Evolutionary conservation across 2,888 invertebrate species (phyloP).

Genomic region (Molorchus minor): DNA sequence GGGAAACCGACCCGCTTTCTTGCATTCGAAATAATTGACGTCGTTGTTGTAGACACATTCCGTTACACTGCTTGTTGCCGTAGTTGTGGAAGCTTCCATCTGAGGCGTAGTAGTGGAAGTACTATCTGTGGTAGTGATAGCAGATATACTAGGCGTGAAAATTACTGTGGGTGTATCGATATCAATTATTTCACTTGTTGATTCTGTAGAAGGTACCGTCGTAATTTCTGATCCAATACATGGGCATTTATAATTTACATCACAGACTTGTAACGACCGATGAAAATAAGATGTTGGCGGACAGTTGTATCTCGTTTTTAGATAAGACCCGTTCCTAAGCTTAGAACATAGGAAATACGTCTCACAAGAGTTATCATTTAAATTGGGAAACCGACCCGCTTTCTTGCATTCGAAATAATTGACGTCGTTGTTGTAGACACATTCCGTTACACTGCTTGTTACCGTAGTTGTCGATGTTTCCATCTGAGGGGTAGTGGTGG

Average conservation of each 20-base stretch:
- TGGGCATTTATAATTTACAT: slow-evolving; percentile 18
- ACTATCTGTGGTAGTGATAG: no score
- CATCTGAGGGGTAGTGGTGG: neutral
- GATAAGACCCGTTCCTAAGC: slow-evolving; percentile 48
- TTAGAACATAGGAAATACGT: slow-evolving; percentile 45
- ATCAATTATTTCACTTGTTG: slow-evolving; percentile 18
- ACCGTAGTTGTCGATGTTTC: slow-evolving; percentile 7
- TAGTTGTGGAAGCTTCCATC: no score
- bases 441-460: slow-evolving; percentile 12
- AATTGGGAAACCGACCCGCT: slow-evolving; percentile 62
- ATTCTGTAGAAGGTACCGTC: neutral
- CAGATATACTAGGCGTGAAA: no score
- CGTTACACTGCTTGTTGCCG: no score
- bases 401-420: slow-evolving; percentile 44
- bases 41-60: slow-evolving; percentile 5
- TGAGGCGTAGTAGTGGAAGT: no score
- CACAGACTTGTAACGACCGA: slow-evolving; percentile 34
- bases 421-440: slow-evolving; percentile 21
- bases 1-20: slow-evolving; percentile 31
- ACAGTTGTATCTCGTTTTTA: slow-evolving; percentile 43
- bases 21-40: slow-evolving; percentile 25
- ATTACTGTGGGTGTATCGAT: no score
- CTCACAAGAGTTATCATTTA: slow-evolving; percentile 54
- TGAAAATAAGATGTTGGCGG: slow-evolving; percentile 40
- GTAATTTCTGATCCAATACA: neutral